Conservation (phyloP, 2,797 vertebrate species). For the Rhyacichthys aspro region DNA sequence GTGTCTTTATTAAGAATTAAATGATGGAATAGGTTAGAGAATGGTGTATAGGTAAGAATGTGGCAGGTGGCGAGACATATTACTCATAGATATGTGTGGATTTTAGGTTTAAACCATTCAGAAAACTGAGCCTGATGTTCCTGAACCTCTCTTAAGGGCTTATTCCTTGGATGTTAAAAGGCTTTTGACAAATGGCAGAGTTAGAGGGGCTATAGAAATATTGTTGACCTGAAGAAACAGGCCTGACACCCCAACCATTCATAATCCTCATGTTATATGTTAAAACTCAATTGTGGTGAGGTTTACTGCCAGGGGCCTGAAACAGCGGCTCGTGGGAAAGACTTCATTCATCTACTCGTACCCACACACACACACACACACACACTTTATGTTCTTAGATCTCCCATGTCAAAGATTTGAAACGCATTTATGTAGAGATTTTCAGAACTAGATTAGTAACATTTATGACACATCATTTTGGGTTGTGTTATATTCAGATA, state of each 20-base stretch:
- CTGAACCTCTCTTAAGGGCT: slow-evolving; percentile 20
- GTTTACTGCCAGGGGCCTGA: slow-evolving; percentile 47
- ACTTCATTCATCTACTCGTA: slow-evolving; percentile 4
- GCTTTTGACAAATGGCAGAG: slow-evolving; percentile 46
- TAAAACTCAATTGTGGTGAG: slow-evolving; percentile 44
- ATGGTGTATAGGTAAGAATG: slow-evolving; percentile 4
- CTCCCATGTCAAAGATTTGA: too few relatives aligned
- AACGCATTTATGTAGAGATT: too few relatives aligned
- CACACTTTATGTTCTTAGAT: not conserved
- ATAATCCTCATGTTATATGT: slow-evolving; percentile 40
- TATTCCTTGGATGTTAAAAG: slow-evolving; percentile 27
- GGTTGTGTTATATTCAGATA: too few relatives aligned
- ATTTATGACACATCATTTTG: too few relatives aligned
- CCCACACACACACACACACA: not conserved
- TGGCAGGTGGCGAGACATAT: not conserved
- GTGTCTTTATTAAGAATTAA: slow-evolving; percentile 9
- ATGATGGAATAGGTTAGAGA: slow-evolving; percentile 9
- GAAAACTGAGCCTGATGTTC: slow-evolving; percentile 8
- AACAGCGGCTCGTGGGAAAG: slow-evolving; percentile 32
- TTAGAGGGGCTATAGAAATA: slow-evolving; percentile 46
- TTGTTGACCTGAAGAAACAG: slow-evolving; percentile 28
- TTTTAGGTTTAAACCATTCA: too few relatives aligned
- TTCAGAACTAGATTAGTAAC: too few relatives aligned
- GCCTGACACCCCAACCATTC: slow-evolving; percentile 35
- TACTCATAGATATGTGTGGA: too few relatives aligned